These are phyloP conservation scores for Chaenodraco wilsoni DNA, from an alignment of 2,797 vertebrate genomes.

Conservation along the genomic window DNA sequence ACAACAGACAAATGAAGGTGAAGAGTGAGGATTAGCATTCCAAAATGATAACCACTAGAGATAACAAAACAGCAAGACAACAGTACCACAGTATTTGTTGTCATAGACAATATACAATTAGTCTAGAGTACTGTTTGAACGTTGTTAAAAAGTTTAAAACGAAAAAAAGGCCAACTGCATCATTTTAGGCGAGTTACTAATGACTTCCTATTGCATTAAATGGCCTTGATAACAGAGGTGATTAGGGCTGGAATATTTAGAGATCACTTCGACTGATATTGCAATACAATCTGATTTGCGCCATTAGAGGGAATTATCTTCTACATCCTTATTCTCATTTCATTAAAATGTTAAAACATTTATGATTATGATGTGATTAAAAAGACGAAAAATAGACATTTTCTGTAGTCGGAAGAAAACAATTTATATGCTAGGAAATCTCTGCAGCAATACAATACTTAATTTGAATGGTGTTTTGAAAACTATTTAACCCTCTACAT, in stretches of 20 bases:
- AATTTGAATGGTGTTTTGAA: too few relatives aligned
- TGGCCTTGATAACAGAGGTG: slow-evolving; percentile 9
- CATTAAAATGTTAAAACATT: too few relatives aligned
- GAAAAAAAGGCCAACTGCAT: background rate
- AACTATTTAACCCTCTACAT: too few relatives aligned
- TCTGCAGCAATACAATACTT: too few relatives aligned
- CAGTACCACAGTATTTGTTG: background rate
- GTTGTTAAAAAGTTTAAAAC: background rate
- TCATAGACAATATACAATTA: background rate
- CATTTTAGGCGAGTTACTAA: slow-evolving; percentile 6
- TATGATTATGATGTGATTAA: too few relatives aligned
- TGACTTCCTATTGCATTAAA: background rate
- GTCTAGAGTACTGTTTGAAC: background rate
- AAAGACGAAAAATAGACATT: too few relatives aligned
- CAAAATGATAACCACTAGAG: background rate
- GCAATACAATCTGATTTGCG: too few relatives aligned
- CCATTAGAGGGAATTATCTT: too few relatives aligned
- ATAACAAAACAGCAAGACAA: background rate
- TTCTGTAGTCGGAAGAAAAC: too few relatives aligned
- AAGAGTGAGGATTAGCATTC: background rate
- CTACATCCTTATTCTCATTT: too few relatives aligned
- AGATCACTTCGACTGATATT: too few relatives aligned
- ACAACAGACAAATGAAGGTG: background rate
- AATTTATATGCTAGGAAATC: too few relatives aligned
- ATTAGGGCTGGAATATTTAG: background rate